A percentile compares a stretch with the other conserved stretches of the same genome.
These are phyloP conservation scores for Cyaniris semiargus DNA, from an alignment of 2,888 invertebrate genomes.

Conservation along the genomic window DNA sequence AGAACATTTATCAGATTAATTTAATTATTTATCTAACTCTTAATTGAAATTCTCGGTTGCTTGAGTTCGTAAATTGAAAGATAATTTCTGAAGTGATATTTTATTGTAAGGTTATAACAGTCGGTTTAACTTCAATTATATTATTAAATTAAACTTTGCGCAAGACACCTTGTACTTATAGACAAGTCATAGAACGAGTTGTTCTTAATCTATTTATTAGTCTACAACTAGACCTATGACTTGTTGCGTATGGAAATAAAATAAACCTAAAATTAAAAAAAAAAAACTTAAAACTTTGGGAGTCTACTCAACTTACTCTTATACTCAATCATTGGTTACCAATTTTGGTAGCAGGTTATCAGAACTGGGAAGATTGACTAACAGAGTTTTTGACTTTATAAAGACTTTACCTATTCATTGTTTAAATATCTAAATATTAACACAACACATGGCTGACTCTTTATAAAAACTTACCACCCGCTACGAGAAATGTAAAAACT, in stretches of 20 bases:
- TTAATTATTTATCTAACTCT: conserved; percentile 7
- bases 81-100: neutral
- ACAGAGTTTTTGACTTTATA: neutral
- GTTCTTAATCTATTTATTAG: neutral
- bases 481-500: neutral
- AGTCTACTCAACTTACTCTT: no score
- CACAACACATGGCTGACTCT: neutral
- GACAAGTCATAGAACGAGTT: neutral
- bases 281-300: no score
- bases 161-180: neutral
- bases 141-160: neutral
- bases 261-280: neutral
- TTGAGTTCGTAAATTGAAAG: neutral
- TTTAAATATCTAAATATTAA: neutral
- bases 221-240: neutral
- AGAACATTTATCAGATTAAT: neutral
- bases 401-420: neutral
- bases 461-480: neutral
- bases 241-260: neutral
- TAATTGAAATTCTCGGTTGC: conserved; percentile 12
- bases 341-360: no score
- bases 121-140: neutral
- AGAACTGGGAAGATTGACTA: no score
- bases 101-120: neutral
- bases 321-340: no score